Evolutionary conservation across 2,888 invertebrate genomes (phyloP).

Genomic region (Malachius bipustulatus): DNA sequence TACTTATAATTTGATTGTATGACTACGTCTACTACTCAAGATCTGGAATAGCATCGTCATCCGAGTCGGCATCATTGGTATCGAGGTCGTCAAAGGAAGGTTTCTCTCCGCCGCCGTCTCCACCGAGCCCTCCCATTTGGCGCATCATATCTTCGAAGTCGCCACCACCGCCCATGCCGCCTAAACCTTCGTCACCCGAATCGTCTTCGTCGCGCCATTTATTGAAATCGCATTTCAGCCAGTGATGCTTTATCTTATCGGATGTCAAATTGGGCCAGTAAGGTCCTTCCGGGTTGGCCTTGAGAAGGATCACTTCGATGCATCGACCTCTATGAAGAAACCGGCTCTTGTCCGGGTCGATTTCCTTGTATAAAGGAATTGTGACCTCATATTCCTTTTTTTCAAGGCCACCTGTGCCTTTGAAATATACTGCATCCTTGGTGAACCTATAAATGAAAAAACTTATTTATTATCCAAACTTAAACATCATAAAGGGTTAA

Average conservation of each 20-base stretch:
- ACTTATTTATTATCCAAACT: too few relatives aligned
- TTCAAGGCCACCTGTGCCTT: slow-evolving; percentile 74
- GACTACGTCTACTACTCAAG: slow-evolving; percentile 43
- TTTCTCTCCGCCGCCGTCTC: slow-evolving; percentile 44
- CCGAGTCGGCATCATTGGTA: slow-evolving; percentile 53
- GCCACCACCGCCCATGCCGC: slow-evolving; percentile 37
- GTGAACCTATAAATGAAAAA: slow-evolving; percentile 44
- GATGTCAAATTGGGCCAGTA: slow-evolving; percentile 85
- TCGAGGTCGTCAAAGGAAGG: slow-evolving; percentile 66
- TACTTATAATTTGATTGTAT: too few relatives aligned
- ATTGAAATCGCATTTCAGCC: slow-evolving; percentile 94
- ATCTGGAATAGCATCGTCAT: slow-evolving; percentile 70
- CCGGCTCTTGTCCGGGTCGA: slow-evolving; percentile 68
- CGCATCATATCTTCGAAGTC: slow-evolving; percentile 63
- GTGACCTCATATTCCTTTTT: slow-evolving; percentile 79
- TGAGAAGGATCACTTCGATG: slow-evolving; percentile 61
- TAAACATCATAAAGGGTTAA: too few relatives aligned
- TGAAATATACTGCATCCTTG: slow-evolving; percentile 65
- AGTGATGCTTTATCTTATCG: slow-evolving; percentile 80
- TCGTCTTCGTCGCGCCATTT: slow-evolving; percentile 98
- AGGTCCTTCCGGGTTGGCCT: slow-evolving; percentile 52
- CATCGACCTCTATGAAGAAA: slow-evolving; percentile 61
- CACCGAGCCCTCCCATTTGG: slow-evolving; percentile 54
- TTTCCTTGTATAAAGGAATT: slow-evolving; percentile 70
- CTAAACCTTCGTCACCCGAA: slow-evolving; percentile 63